Conservation (phyloP, 2,888 invertebrate species). For the Dicranocentrus wangi region DNA sequence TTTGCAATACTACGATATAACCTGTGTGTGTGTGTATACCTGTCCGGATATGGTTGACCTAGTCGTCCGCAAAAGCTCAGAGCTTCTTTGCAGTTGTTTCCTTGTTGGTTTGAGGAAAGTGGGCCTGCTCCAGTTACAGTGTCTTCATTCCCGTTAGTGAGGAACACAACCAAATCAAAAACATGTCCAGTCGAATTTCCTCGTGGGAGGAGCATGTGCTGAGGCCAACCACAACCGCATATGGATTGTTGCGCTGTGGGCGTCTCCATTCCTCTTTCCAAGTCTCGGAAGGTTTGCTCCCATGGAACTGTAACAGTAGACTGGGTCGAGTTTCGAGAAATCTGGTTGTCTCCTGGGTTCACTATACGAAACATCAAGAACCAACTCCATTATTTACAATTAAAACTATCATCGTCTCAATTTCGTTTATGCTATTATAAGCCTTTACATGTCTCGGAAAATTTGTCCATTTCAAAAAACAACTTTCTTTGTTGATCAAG, state of each 20-base stretch:
- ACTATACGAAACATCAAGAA: conserved; percentile 76
- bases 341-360: conserved; percentile 77
- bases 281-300: conserved; percentile 83
- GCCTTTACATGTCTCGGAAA: conserved; percentile 79
- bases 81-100: conserved; percentile 81
- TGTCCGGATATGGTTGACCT: conserved; percentile 86
- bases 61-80: conserved; percentile 86
- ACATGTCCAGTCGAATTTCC: conserved; percentile 68
- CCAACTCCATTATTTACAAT: not conserved
- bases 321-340: conserved; percentile 81
- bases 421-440: not conserved
- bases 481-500: conserved; percentile 80
- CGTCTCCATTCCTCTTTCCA: conserved; percentile 76
- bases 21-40: no score
- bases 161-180: conserved; percentile 73
- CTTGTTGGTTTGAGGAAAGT: no score
- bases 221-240: conserved; percentile 93
- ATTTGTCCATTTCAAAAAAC: conserved; percentile 85
- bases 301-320: conserved; percentile 90
- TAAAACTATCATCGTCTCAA: not conserved
- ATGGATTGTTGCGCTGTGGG: conserved; percentile 78
- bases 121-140: conserved; percentile 59
- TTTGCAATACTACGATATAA: no score
- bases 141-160: conserved; percentile 73
- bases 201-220: conserved; percentile 80